These are phyloP conservation scores for Torymus auratus DNA, from an alignment of 2,888 invertebrate genomes.

Conservation along the genomic window DNA sequence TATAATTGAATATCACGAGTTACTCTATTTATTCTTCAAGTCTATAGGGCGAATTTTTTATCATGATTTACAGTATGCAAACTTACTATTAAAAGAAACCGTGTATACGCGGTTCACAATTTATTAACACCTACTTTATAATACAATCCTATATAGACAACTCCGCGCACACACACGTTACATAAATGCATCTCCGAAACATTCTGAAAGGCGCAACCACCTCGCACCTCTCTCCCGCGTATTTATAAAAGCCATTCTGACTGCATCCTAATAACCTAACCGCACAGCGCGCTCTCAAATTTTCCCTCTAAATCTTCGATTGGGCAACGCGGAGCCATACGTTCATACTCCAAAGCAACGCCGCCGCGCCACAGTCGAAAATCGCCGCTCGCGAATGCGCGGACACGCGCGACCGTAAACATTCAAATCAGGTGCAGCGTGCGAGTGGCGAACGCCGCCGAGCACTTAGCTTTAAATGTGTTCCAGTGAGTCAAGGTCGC, in stretches of 20 bases:
- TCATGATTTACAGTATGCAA: no score
- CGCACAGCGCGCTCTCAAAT: slow-evolving; percentile 35
- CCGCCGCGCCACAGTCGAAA: background rate
- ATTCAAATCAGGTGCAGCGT: slow-evolving; percentile 44
- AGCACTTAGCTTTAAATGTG: slow-evolving; percentile 54
- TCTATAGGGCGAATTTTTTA: no score
- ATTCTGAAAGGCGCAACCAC: background rate
- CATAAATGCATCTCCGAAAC: background rate
- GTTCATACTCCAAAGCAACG: no score
- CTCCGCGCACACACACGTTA: no score
- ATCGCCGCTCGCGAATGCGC: slow-evolving; percentile 5
- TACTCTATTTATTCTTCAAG: no score
- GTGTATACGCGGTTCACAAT: no score
- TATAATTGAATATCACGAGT: no score
- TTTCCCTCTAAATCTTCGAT: slow-evolving; percentile 20
- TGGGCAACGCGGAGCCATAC: background rate
- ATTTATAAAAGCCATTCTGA: slow-evolving; percentile 36
- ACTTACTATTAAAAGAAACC: no score
- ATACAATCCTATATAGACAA: no score
- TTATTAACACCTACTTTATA: no score
- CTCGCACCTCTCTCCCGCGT: background rate
- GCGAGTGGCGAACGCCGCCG: background rate
- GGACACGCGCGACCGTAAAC: slow-evolving; percentile 31
- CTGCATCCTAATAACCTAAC: slow-evolving; percentile 18
- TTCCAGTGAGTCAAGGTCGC: slow-evolving; percentile 56